Conservation (phyloP, 2,888 invertebrate genomes). For the Sisyra terminalis region DNA sequence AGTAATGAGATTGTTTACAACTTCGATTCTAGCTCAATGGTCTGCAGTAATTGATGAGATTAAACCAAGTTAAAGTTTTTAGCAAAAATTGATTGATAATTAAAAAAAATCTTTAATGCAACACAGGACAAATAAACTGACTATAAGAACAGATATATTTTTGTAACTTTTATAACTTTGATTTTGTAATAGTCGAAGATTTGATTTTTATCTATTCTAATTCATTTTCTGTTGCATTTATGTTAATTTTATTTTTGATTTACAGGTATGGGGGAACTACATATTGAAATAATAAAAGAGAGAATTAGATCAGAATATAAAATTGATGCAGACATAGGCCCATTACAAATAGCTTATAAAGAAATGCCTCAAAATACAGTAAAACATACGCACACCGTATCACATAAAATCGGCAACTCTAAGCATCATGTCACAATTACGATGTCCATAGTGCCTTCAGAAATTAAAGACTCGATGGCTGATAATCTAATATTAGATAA, state of each 20-base stretch:
- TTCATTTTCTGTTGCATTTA: too few relatives aligned
- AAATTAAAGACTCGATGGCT: slow-evolving; percentile 16
- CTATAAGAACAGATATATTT: too few relatives aligned
- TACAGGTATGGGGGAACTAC: slow-evolving; percentile 92
- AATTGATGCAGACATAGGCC: slow-evolving; percentile 79
- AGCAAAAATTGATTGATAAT: too few relatives aligned
- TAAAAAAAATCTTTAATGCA: too few relatives aligned
- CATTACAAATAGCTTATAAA: slow-evolving; percentile 81
- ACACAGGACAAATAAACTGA: too few relatives aligned
- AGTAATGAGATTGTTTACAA: too few relatives aligned
- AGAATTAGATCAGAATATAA: slow-evolving; percentile 77
- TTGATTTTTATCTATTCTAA: background rate
- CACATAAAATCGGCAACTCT: slow-evolving; percentile 44
- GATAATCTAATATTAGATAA: slow-evolving; percentile 39
- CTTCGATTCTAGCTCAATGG: too few relatives aligned
- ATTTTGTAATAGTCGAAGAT: background rate
- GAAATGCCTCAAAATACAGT: slow-evolving; percentile 43
- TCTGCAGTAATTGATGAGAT: too few relatives aligned
- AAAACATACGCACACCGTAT: slow-evolving; percentile 32
- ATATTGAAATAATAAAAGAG: slow-evolving; percentile 85
- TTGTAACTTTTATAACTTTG: background rate
- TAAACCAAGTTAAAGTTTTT: too few relatives aligned
- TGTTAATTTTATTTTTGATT: slow-evolving; percentile 2
- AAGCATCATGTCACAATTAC: slow-evolving; percentile 43
- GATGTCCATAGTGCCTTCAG: slow-evolving; percentile 39